These are phyloP conservation scores for Plusia festucae DNA, from an alignment of 2,888 invertebrate species.

Conservation along the genomic window DNA sequence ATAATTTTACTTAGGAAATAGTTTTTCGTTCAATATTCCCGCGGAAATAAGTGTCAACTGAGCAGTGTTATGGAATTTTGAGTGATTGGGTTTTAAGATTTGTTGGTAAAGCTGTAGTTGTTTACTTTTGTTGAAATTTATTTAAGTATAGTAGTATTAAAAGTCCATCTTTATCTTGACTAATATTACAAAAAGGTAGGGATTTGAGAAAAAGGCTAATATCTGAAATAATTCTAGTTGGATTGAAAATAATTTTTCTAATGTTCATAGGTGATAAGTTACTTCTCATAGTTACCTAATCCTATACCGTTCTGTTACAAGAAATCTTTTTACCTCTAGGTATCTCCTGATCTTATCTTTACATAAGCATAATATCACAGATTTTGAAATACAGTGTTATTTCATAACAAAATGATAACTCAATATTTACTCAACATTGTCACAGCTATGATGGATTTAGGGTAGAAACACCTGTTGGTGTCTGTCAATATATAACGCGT, in stretches of 20 bases:
- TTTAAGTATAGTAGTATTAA: too few species aligned
- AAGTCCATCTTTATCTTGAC: too few species aligned
- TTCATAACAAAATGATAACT: slow-evolving; percentile 51
- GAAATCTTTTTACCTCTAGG: slow-evolving; percentile 5
- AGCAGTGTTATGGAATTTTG: slow-evolving; percentile 17
- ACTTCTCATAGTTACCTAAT: not conserved
- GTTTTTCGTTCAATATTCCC: slow-evolving; percentile 69
- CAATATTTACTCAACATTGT: slow-evolving; percentile 58
- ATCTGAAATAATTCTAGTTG: too few species aligned
- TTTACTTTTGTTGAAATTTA: not conserved
- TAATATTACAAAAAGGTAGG: too few species aligned
- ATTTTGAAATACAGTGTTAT: slow-evolving; percentile 28
- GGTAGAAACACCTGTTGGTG: slow-evolving; percentile 64
- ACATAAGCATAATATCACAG: slow-evolving; percentile 30
- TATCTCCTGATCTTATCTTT: slow-evolving; percentile 1
- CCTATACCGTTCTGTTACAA: not conserved
- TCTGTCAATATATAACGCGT: slow-evolving; percentile 55
- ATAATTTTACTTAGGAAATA: slow-evolving; percentile 76
- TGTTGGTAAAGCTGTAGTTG: slow-evolving; percentile 7
- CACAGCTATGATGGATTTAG: slow-evolving; percentile 59
- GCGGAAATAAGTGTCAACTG: slow-evolving; percentile 40
- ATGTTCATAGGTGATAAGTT: too few species aligned
- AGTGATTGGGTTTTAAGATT: slow-evolving; percentile 37
- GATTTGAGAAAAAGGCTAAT: too few species aligned
- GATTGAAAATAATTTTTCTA: too few species aligned